A percentile compares a stretch with the other conserved stretches of the same genome.
phyloP scores from a whole-genome alignment of 2,888 invertebrate species.

The Pyrocoelia pectoralis region DNA sequence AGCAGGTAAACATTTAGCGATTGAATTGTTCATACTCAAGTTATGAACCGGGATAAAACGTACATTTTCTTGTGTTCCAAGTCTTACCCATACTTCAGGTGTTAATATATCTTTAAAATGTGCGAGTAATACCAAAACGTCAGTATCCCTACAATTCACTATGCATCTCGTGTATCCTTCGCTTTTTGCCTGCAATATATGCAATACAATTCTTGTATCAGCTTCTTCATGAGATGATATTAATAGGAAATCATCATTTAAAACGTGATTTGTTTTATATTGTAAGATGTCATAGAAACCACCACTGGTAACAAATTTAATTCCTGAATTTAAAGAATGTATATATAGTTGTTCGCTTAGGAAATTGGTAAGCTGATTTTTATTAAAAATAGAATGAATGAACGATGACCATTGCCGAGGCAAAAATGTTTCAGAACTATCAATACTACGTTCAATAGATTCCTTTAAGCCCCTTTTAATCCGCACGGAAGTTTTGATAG shows the following conservation, averaged over 20 bases:
- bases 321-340: no score
- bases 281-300: no score
- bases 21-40: constrained; percentile 1
- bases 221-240: constrained; percentile 34
- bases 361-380: constrained; percentile 30
- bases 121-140: constrained; percentile 29
- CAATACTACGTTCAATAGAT: neutral
- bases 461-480: neutral
- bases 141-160: constrained; percentile 17
- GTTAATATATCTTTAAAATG: constrained; percentile 30
- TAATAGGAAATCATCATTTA: constrained; percentile 20
- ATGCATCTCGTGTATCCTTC: constrained; percentile 3
- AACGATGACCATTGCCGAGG: neutral
- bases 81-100: constrained; percentile 26
- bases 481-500: neutral
- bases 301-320: no score
- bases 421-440: neutral
- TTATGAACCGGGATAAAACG: neutral
- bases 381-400: constrained; percentile 8
- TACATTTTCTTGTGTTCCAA: constrained; percentile 1
- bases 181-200: constrained; percentile 5
- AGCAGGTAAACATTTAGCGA: constrained; percentile 20
- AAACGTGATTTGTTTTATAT: constrained; percentile 23
- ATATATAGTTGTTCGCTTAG: neutral
- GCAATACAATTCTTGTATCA: constrained; percentile 21